Base-by-base conservation (phyloP, 2,113 vertebrate genomes). In the Psilopsiagon aymara region DNA sequence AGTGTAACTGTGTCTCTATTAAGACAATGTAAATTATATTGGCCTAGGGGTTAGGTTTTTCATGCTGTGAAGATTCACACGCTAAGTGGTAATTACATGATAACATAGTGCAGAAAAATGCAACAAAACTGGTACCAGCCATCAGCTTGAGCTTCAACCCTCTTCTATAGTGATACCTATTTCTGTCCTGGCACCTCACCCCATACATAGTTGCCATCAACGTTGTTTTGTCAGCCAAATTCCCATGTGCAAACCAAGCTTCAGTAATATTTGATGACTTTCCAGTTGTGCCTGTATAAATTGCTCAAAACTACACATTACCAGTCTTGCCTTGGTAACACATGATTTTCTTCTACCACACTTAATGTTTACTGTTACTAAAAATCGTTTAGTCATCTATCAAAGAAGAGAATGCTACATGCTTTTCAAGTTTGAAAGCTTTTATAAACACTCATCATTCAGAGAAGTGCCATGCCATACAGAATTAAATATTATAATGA, bases 391-490 rank as follows among this genome's bases (percentile, higher is more conserved):
- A 52, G 59, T 79, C 66, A 12, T 82, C 52, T 82, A 17, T 87
- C 60, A 82, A 75, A 49, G 35, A 52, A 39, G 79, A 94, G 86
- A 95, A 75, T 86, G 69, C 83, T 91, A 92, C 57, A 62, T 82
- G 86, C 66, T 95, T 94, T 94, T 96, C 86, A 95, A 82, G 47
- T 85, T 66, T 75, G 68, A 95, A 93, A 88, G 51, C 21, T 90
- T 95, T 75, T 82, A 88, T 75, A 94, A 97, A 86, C 35, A 79
- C 31, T 91, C 25, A 24, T 74, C 53, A 51, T 77, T 92, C 53
- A 91, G 63, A 94, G 68, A 92, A 49, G 64, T 91, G 82, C 15
- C 74, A 74, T 59, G 43, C 57, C 64, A 55, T 63, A 52, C 11
- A 74, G 75, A 93, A 94, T 91, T 83, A 95, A 96, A 85, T 92